Base-by-base conservation (phyloP, 2,797 vertebrate species). In the Crenichthys baileyi region DNA sequence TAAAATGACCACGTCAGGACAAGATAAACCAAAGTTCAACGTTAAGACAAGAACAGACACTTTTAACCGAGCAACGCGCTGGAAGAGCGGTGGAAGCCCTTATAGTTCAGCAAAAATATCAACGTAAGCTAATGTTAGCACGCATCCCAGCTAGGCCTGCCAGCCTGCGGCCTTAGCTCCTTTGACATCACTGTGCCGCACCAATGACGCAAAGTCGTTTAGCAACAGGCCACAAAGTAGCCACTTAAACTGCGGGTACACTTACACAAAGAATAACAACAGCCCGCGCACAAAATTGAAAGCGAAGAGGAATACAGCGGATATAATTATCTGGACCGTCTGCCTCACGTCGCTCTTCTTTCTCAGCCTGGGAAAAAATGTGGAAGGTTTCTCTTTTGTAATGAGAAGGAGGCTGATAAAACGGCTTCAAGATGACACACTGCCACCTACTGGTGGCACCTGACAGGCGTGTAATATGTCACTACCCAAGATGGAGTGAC, bases 231-330 rank as follows among this genome's bases (percentile, higher is more conserved):
- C n/a, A 63, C 41, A 56, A n/a, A 8, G 31, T 0, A 26, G 7
- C 70, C 16, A 13, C 56, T 79, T 31, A 29, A 70, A 79, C 46
- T 24, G 31, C 55, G 20, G 56, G 4, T 76, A 46, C 63, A 94
- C 93, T 94, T 94, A 94, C 93, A 85, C 84, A 86, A 72, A n/a
- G 20, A 8, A 70, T 71, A 82, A 87, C 41, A 51, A 87, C 72
- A 39, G 36, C 12, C 73, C 44, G 72, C n/a, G 70, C 11, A 7
- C 36, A 79, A 86, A 72, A 58, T 22, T 13, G 44, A 82, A 1
- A 85, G 3, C 0, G 53, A n/a, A 55, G 70, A 41, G 2, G 46
- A 44, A 72, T 18, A 61, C 16, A 20, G 29, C 0, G 4, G 50
- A 73, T 7, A 26, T 0, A 41, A 9, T 51, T 44, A 26, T 46